Percentiles rank a stretch among this genome's conserved stretches.
Evolutionary conservation across 2,113 vertebrate species (phyloP).

Genomic region (Isichthys henryi): DNA sequence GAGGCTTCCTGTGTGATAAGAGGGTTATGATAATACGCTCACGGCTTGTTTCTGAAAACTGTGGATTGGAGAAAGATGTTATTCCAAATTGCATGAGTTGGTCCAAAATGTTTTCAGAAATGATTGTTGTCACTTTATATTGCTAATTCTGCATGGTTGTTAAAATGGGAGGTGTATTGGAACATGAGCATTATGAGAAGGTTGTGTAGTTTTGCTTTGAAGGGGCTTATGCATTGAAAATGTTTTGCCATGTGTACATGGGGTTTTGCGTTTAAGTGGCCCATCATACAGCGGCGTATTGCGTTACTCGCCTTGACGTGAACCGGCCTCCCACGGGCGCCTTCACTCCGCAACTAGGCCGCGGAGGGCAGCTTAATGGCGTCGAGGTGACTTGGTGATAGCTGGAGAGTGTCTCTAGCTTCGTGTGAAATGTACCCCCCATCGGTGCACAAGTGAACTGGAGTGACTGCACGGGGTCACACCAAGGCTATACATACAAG

Average conservation of each 20-base stretch:
- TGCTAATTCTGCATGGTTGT: neutral
- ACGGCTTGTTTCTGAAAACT: constrained; percentile 13
- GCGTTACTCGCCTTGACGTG: neutral
- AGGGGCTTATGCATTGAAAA: neutral
- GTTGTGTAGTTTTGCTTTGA: neutral
- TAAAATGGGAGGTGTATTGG: neutral
- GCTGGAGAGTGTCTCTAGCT: neutral
- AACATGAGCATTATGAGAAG: neutral
- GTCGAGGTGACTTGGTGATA: neutral
- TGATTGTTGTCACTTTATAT: neutral
- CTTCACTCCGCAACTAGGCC: neutral
- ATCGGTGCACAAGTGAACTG: neutral
- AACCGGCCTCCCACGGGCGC: neutral
- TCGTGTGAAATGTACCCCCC: neutral
- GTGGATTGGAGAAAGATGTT: constrained; percentile 13
- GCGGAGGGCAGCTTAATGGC: neutral
- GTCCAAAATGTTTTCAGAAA: neutral
- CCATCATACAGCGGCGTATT: neutral
- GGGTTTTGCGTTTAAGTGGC: neutral
- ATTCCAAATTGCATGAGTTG: neutral
- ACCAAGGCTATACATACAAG: neutral
- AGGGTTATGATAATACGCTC: neutral
- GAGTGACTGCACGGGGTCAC: neutral
- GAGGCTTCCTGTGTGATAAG: constrained; percentile 17
- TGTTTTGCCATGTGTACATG: neutral